phyloP scores from a whole-genome alignment of 1,140 invertebrate genomes.

The Caenorhabditis latens region DNA sequence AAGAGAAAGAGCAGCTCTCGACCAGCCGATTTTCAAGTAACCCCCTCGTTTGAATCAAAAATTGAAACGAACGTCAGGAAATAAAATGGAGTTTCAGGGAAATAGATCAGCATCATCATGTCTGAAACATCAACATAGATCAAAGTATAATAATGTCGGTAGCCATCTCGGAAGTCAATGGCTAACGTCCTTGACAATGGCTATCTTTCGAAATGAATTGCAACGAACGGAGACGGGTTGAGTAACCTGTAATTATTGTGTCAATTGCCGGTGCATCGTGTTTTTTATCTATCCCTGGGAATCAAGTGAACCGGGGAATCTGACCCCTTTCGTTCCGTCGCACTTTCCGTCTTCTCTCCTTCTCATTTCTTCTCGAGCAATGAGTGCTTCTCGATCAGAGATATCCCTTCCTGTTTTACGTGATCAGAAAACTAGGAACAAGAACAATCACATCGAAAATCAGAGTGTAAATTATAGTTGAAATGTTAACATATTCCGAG shows the following conservation, averaged over 20 bases:
- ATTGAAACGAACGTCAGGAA: neutral
- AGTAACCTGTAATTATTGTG: constrained; percentile 44
- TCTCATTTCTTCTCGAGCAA: neutral
- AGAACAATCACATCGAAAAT: constrained; percentile 27
- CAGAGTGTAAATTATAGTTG: neutral
- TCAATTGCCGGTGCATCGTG: constrained; percentile 45
- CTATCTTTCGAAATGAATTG: neutral
- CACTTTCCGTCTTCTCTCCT: neutral
- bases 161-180: neutral
- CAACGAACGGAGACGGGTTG: neutral
- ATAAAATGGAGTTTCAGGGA: neutral
- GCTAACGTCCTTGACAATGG: constrained; percentile 34
- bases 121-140: no score
- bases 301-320: constrained; percentile 51
- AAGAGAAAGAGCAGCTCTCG: neutral
- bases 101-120: no score
- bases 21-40: constrained; percentile 34
- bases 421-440: constrained; percentile 32
- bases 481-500: neutral
- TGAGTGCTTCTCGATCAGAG: constrained; percentile 18
- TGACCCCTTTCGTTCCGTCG: constrained; percentile 42
- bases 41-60: constrained; percentile 16
- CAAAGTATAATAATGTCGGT: neutral
- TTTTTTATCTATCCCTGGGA: constrained; percentile 40
- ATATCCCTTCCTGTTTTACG: constrained; percentile 18